Evolutionary conservation across 2,888 invertebrate species (phyloP).

Genomic region (Spilarctia lutea): DNA sequence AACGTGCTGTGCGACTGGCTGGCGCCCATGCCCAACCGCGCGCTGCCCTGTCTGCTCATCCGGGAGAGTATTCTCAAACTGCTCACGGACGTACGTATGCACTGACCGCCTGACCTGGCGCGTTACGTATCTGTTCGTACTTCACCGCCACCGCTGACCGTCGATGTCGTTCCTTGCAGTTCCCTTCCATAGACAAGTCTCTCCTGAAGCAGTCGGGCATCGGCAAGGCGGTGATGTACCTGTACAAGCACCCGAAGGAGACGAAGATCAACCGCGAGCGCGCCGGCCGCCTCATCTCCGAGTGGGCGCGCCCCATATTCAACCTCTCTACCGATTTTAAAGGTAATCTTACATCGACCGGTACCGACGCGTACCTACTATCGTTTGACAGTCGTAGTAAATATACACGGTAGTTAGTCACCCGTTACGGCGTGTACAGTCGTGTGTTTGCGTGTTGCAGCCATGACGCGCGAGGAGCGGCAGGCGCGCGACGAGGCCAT

Average conservation of each 20-base stretch:
- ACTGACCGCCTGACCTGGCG: neutral
- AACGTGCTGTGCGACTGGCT: constrained; percentile 98
- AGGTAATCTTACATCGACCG: constrained; percentile 49
- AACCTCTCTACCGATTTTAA: constrained; percentile 89
- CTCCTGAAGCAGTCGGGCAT: constrained; percentile 98
- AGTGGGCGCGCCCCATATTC: constrained; percentile 99
- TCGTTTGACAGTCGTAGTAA: no score
- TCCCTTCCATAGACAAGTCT: constrained; percentile 95
- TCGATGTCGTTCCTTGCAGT: constrained; percentile 81
- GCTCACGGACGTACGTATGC: constrained; percentile 89
- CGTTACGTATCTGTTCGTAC: rapidly evolving
- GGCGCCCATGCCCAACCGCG: constrained; percentile 98
- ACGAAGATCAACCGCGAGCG: constrained; percentile 96
- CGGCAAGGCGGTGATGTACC: constrained; percentile 99
- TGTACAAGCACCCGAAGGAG: constrained; percentile 99
- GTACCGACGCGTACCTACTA: neutral
- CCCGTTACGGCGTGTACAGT: no score
- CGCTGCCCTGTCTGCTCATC: constrained; percentile 97
- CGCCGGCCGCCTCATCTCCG: constrained; percentile 97
- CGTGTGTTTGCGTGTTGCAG: constrained; percentile 66
- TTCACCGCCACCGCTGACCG: neutral
- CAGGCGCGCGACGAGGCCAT: constrained; percentile 91
- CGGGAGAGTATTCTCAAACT: constrained; percentile 94
- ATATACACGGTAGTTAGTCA: no score
- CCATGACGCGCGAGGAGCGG: constrained; percentile 97